Conservation (phyloP, 2,113 vertebrate species). For the Antigone vipio region DNA sequence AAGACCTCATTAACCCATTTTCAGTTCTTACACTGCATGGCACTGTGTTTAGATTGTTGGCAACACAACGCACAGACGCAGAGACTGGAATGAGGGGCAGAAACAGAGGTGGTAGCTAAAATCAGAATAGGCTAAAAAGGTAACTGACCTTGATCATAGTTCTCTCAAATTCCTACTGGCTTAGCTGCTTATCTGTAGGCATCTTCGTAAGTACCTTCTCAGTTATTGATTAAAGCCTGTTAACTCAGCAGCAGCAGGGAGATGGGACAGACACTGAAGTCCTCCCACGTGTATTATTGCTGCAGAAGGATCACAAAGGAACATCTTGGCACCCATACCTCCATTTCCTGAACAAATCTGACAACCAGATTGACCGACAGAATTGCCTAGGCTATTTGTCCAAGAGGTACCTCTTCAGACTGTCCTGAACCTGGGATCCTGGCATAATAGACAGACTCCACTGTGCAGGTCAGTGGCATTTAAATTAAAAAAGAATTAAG, state of each 20-base stretch:
- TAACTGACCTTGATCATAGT: not conserved
- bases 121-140: not conserved
- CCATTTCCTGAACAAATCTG: slow-evolving; percentile 38
- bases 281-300: not conserved
- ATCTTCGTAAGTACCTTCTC: not conserved
- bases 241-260: not conserved
- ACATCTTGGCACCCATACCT: slow-evolving; percentile 9
- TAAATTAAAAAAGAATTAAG: not conserved
- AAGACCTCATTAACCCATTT: not conserved
- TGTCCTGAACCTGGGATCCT: slow-evolving; percentile 30
- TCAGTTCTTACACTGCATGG: not conserved
- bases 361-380: not conserved
- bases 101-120: not conserved
- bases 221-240: not conserved
- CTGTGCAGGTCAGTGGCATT: slow-evolving; percentile 25
- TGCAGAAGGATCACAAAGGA: slow-evolving; percentile 8
- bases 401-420: slow-evolving; percentile 57
- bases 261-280: not conserved
- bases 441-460: slow-evolving; percentile 20
- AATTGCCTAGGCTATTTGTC: slow-evolving; percentile 63
- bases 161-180: not conserved
- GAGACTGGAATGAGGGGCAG: not conserved
- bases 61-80: not conserved
- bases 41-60: not conserved
- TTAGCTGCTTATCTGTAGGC: not conserved